Base-by-base conservation (phyloP, 2,888 invertebrate species). In the Vanessa cardui region DNA sequence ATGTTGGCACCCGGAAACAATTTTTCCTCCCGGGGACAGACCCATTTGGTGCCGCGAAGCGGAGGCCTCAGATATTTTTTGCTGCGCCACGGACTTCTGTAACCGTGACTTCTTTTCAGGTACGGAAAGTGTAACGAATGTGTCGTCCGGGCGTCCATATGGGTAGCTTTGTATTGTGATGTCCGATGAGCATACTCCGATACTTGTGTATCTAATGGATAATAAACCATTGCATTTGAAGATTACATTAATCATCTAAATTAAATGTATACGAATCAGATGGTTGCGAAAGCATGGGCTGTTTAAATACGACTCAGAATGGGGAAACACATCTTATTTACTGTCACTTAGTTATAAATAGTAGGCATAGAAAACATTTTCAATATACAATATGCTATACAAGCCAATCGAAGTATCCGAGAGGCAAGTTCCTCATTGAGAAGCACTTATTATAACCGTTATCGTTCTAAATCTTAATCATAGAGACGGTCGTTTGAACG, bases 1-100 rank as follows among this genome's bases (percentile, higher is more conserved):
- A 94, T 95, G 95, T 94, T 93, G 94, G 93, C 83, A 91, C 83
- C 89, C 87, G 86, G 89, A 89, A 82, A 88, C 84, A 79, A 89
- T 93, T 82, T 94, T 95, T 83, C 94, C 94, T 79, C 94, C 94
- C 75, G 94, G 93, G 81, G 91, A 88, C 83, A 88, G 87, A 86
- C 94, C 95, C 74, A 89, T 94, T 80, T 94, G 94, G 94, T 95
- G 95, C 90, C 93, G 94, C 78, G 89, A 89, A 75, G 80, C 83
- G 70, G 86, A 88, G 76, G 80, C 80, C 64, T 81, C 83, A 72
- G 87, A 85, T 80, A 87, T 92, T 74, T 82, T 83, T 77, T 96
- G 96, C 95, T 96, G 96, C 92, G 86, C 93, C 80, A 92, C 93
- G 86, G 95, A 96, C 94, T 95, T 93, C 94, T 96, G 96, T 95